Percentiles rank a stretch among this genome's conserved stretches.
These are phyloP conservation scores for Dinomys branickii DNA, from an alignment of 2,113 vertebrate species.

Conservation along the genomic window DNA sequence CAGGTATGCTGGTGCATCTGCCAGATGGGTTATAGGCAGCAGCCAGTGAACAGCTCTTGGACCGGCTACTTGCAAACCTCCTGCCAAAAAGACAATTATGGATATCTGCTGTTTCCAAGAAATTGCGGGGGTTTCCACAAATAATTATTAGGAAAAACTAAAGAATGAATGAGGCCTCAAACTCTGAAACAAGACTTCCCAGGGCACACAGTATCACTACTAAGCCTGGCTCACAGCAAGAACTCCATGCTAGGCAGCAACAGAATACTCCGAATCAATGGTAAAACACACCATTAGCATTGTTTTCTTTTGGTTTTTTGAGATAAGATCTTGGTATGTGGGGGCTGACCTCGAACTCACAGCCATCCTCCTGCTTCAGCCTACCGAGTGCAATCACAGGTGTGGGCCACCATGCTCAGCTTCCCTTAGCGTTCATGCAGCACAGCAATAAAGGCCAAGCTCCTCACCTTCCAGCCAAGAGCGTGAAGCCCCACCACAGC, in stretches of 20 bases:
- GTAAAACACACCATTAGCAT: neutral
- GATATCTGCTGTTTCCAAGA: neutral
- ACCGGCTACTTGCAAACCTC: neutral
- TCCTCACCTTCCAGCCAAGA: constrained; percentile 94
- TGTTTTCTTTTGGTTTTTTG: neutral
- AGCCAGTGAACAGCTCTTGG: neutral
- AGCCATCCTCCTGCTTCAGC: neutral
- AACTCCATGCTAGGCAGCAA: neutral
- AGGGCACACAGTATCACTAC: neutral
- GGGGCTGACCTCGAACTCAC: neutral
- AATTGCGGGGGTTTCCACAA: neutral
- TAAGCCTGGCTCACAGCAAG: neutral
- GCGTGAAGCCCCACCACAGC: constrained; percentile 95
- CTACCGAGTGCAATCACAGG: neutral
- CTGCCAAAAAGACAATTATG: neutral
- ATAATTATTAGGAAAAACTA: neutral
- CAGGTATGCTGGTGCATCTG: neutral
- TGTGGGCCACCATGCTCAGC: neutral
- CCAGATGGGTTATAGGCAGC: neutral
- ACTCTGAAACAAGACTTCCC: neutral
- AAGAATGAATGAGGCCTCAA: neutral
- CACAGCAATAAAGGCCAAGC: neutral
- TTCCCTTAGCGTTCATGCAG: neutral
- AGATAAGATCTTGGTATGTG: neutral
- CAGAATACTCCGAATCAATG: neutral